Evolutionary conservation across 2,888 invertebrate species (phyloP).

Genomic region (Gastracanthus pulcherrimus): DNA sequence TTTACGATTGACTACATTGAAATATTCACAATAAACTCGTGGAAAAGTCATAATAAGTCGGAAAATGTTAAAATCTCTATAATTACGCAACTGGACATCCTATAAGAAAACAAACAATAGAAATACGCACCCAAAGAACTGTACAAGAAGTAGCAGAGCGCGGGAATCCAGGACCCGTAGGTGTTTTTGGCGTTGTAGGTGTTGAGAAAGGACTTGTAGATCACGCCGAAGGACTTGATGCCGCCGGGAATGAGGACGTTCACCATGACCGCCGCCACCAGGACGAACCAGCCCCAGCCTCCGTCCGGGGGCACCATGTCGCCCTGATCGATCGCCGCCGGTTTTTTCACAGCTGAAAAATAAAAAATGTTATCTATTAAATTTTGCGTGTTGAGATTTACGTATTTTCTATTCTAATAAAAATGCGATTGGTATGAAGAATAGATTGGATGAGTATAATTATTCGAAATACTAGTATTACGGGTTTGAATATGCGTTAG

Average conservation of each 20-base stretch:
- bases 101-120: neutral
- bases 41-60: no score
- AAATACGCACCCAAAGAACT: conserved; percentile 87
- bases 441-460: no score
- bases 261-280: conserved; percentile 85
- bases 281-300: conserved; percentile 91
- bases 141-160: conserved; percentile 91
- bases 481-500: no score
- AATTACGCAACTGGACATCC: no score
- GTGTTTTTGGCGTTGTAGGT: conserved; percentile 87
- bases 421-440: no score
- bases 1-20: neutral
- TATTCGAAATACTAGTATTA: no score
- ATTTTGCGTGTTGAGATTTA: neutral
- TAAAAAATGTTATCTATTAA: neutral
- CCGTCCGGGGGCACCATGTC: conserved; percentile 91
- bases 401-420: neutral
- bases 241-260: conserved; percentile 92
- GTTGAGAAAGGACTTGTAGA: conserved; percentile 89
- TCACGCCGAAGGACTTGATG: conserved; percentile 92
- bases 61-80: no score
- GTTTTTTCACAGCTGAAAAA: conserved; percentile 63
- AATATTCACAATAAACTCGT: neutral
- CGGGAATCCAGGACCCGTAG: conserved; percentile 92
- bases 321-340: conserved; percentile 73